A percentile compares a stretch with the other conserved stretches of the same genome.
phyloP scores from a whole-genome alignment of 2,797 vertebrate genomes.

The Steatocranus sp. region DNA sequence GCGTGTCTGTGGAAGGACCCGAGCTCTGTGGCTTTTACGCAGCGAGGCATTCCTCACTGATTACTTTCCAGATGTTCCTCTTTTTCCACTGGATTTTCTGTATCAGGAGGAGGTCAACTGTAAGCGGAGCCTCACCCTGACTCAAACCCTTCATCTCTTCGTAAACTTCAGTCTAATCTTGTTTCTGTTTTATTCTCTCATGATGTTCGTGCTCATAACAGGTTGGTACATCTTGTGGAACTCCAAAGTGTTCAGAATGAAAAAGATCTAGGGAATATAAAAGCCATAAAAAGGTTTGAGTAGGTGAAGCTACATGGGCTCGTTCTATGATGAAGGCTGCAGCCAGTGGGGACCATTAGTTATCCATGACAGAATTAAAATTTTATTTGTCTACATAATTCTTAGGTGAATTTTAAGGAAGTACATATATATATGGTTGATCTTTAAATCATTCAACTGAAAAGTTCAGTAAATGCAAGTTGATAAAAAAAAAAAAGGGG shows the following conservation, averaged over 20 bases:
- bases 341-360: not conserved
- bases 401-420: not conserved
- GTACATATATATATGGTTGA: not conserved
- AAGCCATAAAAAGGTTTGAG: not conserved
- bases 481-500: rapidly evolving
- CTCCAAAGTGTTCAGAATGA: not conserved
- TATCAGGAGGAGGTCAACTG: not conserved
- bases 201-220: not conserved
- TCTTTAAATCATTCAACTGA: not conserved
- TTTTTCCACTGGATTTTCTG: not conserved
- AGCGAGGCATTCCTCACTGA: constrained; percentile 34
- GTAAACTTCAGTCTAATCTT: not conserved
- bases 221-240: not conserved
- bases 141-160: not conserved
- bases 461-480: not conserved
- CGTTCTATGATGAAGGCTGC: not conserved
- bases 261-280: not conserved
- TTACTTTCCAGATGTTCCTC: constrained; percentile 40
- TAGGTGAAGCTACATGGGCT: not conserved
- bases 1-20: not conserved
- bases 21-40: not conserved
- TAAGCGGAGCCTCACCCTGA: not conserved
- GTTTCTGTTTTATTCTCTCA: not conserved
- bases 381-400: not conserved
- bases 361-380: not conserved